phyloP scores from a whole-genome alignment of 1,140 invertebrate species.

The Drosophila ambigua region DNA sequence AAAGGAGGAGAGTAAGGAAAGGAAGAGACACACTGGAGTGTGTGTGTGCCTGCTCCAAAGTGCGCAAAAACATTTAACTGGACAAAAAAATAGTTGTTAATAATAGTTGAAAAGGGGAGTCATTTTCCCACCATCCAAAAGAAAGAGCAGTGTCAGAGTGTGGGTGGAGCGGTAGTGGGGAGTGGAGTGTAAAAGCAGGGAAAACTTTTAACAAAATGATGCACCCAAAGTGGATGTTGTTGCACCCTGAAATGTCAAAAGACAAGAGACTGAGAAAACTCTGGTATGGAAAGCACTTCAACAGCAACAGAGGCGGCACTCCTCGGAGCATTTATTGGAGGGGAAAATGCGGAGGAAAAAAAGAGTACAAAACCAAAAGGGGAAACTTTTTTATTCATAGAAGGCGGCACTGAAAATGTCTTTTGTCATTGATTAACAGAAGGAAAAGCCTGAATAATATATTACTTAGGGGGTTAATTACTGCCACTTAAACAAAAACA shows the following conservation, averaged over 20 bases:
- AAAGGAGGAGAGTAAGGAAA: too few species aligned
- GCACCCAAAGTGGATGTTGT: conserved; percentile 13
- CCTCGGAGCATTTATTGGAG: conserved; percentile 22
- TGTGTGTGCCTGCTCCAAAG: conserved; percentile 35
- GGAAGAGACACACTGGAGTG: neutral
- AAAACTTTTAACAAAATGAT: conserved; percentile 43
- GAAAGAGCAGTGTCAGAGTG: neutral
- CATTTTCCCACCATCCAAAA: conserved; percentile 5
- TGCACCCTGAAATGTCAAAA: conserved; percentile 37
- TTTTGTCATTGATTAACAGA: neutral
- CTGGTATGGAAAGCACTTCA: conserved; percentile 41
- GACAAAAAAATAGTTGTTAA: conserved; percentile 67
- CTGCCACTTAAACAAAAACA: too few species aligned
- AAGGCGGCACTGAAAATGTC: neutral
- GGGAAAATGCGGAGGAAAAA: conserved; percentile 1
- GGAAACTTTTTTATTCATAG: neutral
- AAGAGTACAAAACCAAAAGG: neutral
- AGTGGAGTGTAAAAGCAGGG: neutral
- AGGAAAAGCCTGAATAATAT: neutral
- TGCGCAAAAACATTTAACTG: conserved; percentile 55
- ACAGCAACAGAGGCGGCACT: conserved; percentile 16
- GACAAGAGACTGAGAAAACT: conserved; percentile 18
- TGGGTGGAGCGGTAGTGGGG: too few species aligned
- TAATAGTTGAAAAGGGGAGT: conserved; percentile 57
- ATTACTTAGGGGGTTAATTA: too few species aligned